phyloP scores from a whole-genome alignment of 2,113 vertebrate species.

The Xiphophorus couchianus region DNA sequence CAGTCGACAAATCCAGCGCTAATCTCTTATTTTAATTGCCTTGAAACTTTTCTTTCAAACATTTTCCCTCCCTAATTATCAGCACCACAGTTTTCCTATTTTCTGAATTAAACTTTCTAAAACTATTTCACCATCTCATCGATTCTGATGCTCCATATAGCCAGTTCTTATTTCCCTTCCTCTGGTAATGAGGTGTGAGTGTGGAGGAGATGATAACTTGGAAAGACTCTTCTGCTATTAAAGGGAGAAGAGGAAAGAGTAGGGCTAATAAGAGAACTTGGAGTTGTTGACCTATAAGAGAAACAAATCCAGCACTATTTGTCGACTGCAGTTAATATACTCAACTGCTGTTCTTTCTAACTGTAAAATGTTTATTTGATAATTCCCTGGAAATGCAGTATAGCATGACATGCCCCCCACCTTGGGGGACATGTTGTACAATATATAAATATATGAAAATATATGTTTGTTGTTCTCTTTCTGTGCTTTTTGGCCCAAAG shows the following conservation, averaged over 20 bases:
- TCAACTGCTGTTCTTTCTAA: background rate
- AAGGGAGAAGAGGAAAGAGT: background rate
- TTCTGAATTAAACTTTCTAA: slow-evolving; percentile 26
- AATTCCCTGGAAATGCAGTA: background rate
- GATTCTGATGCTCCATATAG: background rate
- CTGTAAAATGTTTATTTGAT: background rate
- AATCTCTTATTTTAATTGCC: slow-evolving; percentile 48
- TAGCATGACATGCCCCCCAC: too few relatives aligned
- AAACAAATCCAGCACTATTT: too few relatives aligned
- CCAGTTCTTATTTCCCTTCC: background rate
- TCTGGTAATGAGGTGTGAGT: slow-evolving; percentile 26
- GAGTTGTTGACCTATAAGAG: background rate
- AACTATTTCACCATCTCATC: slow-evolving; percentile 14
- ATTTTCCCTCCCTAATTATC: slow-evolving; percentile 13
- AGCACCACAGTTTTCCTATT: slow-evolving; percentile 24
- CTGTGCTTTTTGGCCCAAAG: background rate
- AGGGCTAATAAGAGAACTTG: slow-evolving; percentile 16
- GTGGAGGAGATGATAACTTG: slow-evolving; percentile 26
- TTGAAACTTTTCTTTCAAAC: slow-evolving; percentile 23
- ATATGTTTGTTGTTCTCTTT: background rate
- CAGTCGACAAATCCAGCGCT: slow-evolving; percentile 19
- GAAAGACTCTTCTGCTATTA: slow-evolving; percentile 13
- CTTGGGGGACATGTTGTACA: background rate
- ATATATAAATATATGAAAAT: too few relatives aligned
- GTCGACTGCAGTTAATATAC: slow-evolving; percentile 13